Base-by-base conservation (phyloP, 2,113 vertebrate species). In the Ochotona curzoniae region DNA sequence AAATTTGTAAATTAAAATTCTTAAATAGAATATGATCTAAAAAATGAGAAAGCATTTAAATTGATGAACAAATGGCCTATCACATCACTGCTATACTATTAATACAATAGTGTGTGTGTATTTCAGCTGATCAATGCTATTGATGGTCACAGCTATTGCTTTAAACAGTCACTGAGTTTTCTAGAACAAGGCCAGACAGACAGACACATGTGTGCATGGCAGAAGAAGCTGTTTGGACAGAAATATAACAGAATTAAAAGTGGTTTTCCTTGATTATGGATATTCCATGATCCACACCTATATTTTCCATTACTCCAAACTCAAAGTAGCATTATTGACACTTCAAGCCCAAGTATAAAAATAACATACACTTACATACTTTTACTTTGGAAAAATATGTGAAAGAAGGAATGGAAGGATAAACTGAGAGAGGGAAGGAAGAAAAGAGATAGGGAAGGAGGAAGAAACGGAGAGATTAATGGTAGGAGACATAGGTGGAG, bases 101-200 rank as follows among this genome's bases (percentile, higher is more conserved):
- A 47, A 79, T 69, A 79, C 28, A 51, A 10, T 51, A 44, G 1
- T 47, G 17, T 26, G 32, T 57, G 13, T 67, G 21, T 71, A 44
- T 75, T 87, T 71, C 60, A 49, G 89, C 20, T 85, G 54, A 35
- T 4, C 49, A 94, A 57, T 18, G 64, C 18, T 79, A 38, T 74
- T 83, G 38, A 76, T 67, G 21, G 70, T 67, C n/a, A 51, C 44
- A 54, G 21, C 14, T 83, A 83, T 74, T 44, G 66, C 60, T 84
- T 35, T 83, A 76, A 84, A 66, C 1, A 73, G 30, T 32, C 57
- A 80, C n/a, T 75, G 84, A 18, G 5, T n/a, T 81, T 88, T n/a
- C 28, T 88, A 78, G 85, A 91, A 73, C 13, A 95, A 87, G 90
- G 66, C 76, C 32, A 66, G 28, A 69, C 49, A 35, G 2, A 70